Evolutionary conservation across 2,888 invertebrate species (phyloP).

Genomic region (Flexamia atlantica): DNA sequence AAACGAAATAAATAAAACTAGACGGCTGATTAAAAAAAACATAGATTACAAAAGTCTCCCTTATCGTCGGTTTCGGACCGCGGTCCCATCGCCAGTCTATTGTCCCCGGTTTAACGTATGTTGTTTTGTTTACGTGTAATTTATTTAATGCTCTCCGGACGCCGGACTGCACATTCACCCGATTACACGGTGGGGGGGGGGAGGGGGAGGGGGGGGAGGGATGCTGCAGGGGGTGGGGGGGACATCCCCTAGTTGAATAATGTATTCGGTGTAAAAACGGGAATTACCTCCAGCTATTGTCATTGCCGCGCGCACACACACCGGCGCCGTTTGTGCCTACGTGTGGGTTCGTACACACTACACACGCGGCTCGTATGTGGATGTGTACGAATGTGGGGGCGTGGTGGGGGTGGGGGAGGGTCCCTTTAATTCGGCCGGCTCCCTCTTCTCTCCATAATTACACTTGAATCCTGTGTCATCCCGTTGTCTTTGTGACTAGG

Average conservation of each 20-base stretch:
- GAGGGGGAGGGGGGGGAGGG: too few species aligned
- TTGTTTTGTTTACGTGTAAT: slow-evolving; percentile 39
- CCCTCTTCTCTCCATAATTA: slow-evolving; percentile 25
- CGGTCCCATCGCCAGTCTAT: slow-evolving; percentile 16
- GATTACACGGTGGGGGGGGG: neutral
- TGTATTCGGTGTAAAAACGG: slow-evolving; percentile 56
- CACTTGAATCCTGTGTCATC: slow-evolving; percentile 1
- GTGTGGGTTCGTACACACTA: too few species aligned
- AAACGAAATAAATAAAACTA: too few species aligned
- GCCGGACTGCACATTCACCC: slow-evolving; percentile 15
- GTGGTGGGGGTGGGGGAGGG: neutral
- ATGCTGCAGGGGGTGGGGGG: neutral
- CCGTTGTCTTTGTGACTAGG: slow-evolving; percentile 9
- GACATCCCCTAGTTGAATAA: slow-evolving; percentile 18
- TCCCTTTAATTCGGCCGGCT: slow-evolving; percentile 4
- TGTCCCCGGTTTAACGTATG: slow-evolving; percentile 30
- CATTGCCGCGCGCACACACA: slow-evolving; percentile 14
- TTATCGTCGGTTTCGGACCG: too few species aligned
- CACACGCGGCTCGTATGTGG: neutral
- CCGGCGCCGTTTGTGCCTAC: neutral
- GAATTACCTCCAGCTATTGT: slow-evolving; percentile 20
- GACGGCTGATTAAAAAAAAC: too few species aligned
- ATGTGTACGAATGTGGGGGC: neutral
- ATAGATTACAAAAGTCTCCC: too few species aligned
- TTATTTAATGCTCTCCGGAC: slow-evolving; percentile 12